phyloP scores from a whole-genome alignment of 2,113 vertebrate species.

The Oncorhynchus nerka region DNA sequence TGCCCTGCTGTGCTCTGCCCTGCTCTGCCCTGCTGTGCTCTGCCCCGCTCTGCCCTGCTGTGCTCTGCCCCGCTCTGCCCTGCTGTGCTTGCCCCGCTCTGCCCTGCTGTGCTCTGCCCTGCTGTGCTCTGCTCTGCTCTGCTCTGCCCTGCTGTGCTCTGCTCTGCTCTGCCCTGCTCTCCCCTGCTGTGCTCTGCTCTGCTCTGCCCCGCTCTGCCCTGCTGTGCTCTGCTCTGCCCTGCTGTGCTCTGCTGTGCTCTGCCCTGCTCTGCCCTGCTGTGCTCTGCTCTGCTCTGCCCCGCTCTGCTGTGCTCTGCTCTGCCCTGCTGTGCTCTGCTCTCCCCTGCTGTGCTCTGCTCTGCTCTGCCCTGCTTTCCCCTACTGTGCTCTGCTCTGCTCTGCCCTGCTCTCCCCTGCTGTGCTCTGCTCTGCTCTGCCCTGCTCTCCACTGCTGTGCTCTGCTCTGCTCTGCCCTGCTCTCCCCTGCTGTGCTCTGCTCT shows the following conservation, averaged over 20 bases:
- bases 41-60: background rate
- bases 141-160: constrained; percentile 3
- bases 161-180: constrained; percentile 15
- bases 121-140: constrained; percentile 5
- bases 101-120: background rate
- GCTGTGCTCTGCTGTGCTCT: background rate
- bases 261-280: background rate
- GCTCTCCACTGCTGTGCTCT: background rate
- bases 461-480: constrained; percentile 23
- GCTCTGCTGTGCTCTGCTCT: constrained; percentile 14
- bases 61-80: constrained; percentile 21
- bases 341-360: background rate
- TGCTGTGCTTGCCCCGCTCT: too few relatives aligned
- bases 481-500: fast-evolving
- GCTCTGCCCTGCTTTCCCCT: too few relatives aligned
- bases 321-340: constrained; percentile 4
- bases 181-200: constrained; percentile 30
- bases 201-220: too few relatives aligned
- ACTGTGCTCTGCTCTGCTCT: constrained; percentile 7
- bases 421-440: too few relatives aligned
- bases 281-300: constrained; percentile 33
- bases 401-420: background rate
- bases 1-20: background rate
- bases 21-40: background rate
- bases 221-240: constrained; percentile 21